Evolutionary conservation across 2,888 invertebrate genomes (phyloP), one percentile per base, ranked within the genome.

Genomic region (Papilio gigon): DNA sequence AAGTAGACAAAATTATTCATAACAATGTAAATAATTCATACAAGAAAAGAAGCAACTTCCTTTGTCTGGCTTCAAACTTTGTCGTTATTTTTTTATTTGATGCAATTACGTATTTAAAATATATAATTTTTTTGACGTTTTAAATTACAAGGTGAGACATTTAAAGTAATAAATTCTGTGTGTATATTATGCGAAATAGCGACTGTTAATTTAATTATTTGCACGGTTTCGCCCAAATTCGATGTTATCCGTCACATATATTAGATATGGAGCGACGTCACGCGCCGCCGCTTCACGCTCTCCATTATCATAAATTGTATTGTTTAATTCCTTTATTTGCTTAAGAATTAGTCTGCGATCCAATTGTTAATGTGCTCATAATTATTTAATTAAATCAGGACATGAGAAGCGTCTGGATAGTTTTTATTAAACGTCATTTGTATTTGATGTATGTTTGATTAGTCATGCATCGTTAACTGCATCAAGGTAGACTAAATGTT

Each of bases 251-350:
- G 8, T 8, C n/a, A 53, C 33, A 56, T 61, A 62, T 62, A 56
- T 30, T 33, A 53, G 53, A 67, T 67, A 27, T 62, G 44, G 56
- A 56, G 67, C 62, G 67, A 67, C 62, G 53, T 68, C 58, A 63
- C 58, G 68, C 27, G 37, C 53, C 27, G 33, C 6, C 25, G 62
- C 12, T 12, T 30, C 33, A 12, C 25, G 62, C 12, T 12, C 40
- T 42, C 22, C 4, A 61, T 67, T 61, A 40, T 8, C 56, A 65
- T 56, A 56, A 53, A 27, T 33, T 59, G 33, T 59, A 47, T 44
- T 14, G 22, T 64, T 64, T 35, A 27, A 37, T 53, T 35, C 20
- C 4, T 35, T 25, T 53, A 60, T 40, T 40, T 40, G n/a, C n/a
- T 50, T 22, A 14, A 25, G 22, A 22, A 35, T 17, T 35, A 50